Conservation (phyloP, 1,140 invertebrate species). For the Drosophila pseudoobscura region DNA sequence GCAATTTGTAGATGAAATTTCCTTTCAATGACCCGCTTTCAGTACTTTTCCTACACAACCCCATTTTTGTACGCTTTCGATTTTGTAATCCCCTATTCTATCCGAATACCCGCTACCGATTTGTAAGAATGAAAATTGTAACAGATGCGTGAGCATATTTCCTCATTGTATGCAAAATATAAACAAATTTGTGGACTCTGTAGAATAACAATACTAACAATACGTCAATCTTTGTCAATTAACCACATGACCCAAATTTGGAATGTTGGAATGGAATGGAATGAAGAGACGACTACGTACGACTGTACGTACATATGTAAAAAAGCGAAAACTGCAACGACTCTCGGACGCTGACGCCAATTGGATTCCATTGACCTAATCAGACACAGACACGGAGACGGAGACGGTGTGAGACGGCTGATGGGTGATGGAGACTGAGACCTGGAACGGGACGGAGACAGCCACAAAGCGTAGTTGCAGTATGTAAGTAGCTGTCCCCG, state of each 20-base stretch:
- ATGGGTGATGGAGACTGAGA: no score
- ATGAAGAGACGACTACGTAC: conserved; percentile 15
- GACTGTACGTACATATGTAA: conserved; percentile 12
- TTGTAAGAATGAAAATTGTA: conserved; percentile 25
- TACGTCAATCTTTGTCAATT: conserved; percentile 81
- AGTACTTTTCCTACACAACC: no score
- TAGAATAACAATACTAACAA: conserved; percentile 67
- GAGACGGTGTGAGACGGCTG: no score
- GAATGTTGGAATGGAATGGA: conserved; percentile 35
- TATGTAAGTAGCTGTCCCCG: conserved; percentile 33
- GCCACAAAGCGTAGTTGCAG: conserved; percentile 20
- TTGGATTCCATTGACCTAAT: conserved; percentile 80
- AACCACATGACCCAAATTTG: conserved; percentile 78
- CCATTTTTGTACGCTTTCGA: no score
- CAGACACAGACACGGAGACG: conserved; percentile 32
- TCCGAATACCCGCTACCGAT: no score
- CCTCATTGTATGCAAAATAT: conserved; percentile 74
- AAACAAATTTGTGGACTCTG: conserved; percentile 67
- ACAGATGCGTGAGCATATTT: conserved; percentile 58
- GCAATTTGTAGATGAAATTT: no score
- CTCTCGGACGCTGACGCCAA: conserved; percentile 46
- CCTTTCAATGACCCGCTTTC: no score
- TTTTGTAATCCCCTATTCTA: no score
- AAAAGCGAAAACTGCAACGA: conserved; percentile 57
- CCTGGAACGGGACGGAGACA: conserved; percentile 6